These are phyloP conservation scores for Parnassius smintheus DNA, from an alignment of 2,888 invertebrate species.

Conservation along the genomic window DNA sequence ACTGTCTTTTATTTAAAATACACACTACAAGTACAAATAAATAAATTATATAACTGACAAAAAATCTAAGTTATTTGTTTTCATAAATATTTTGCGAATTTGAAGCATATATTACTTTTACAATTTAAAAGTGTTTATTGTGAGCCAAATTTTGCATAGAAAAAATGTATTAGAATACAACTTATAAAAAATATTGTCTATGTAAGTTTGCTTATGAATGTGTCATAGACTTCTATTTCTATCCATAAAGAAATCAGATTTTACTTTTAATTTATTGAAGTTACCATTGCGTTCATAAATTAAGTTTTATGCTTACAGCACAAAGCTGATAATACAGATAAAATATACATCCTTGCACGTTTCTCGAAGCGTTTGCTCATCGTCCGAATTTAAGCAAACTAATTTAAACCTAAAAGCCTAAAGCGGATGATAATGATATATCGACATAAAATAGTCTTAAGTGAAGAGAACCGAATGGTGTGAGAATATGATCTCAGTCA, in stretches of 20 bases:
- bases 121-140: conserved; percentile 2
- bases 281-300: background rate
- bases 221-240: conserved; percentile 15
- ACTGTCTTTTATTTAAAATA: background rate
- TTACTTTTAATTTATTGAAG: conserved; percentile 1
- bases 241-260: conserved; percentile 11
- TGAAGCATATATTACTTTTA: background rate
- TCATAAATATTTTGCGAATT: background rate
- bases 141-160: conserved; percentile 19
- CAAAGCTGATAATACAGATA: too few relatives aligned
- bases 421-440: too few relatives aligned
- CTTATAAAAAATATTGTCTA: conserved; percentile 16
- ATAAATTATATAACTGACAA: background rate
- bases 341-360: too few relatives aligned
- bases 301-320: too few relatives aligned
- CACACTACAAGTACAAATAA: background rate
- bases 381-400: too few relatives aligned
- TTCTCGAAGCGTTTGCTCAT: too few relatives aligned
- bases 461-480: too few relatives aligned
- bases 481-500: too few relatives aligned
- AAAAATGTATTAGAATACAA: conserved; percentile 12
- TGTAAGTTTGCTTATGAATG: conserved; percentile 13
- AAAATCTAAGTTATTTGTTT: background rate
- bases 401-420: too few relatives aligned
- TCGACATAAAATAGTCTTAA: too few relatives aligned